These are phyloP conservation scores for Chaenogobius annularis DNA, from an alignment of 2,113 vertebrate genomes.

Conservation along the genomic window DNA sequence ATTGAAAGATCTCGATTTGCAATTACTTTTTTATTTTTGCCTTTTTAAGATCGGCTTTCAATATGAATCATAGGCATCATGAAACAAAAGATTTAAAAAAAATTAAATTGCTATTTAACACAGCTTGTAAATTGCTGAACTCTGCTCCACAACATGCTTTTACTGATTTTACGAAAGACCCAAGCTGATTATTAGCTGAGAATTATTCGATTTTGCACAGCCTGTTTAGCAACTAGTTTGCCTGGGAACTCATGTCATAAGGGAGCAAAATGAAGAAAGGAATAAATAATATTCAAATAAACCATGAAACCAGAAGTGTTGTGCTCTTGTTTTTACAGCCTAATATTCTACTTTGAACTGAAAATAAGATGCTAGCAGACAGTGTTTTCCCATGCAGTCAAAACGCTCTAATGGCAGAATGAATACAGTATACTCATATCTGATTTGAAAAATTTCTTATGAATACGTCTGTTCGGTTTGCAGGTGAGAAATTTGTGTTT, in stretches of 20 bases:
- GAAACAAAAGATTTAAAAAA: too few species aligned
- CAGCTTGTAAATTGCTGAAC: too few species aligned
- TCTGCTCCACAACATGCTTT: too few species aligned
- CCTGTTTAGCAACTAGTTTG: not conserved
- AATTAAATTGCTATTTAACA: too few species aligned
- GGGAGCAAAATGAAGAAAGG: not conserved
- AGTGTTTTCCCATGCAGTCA: not conserved
- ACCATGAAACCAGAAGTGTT: not conserved
- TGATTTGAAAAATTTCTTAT: slow-evolving; percentile 46
- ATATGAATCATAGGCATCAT: too few species aligned
- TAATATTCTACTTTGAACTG: not conserved
- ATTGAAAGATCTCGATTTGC: too few species aligned
- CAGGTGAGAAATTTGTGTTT: slow-evolving; percentile 56
- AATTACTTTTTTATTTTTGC: too few species aligned
- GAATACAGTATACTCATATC: slow-evolving; percentile 36
- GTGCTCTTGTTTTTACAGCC: not conserved
- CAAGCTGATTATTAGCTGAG: too few species aligned
- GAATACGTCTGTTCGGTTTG: slow-evolving; percentile 54
- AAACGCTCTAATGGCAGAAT: slow-evolving; percentile 28
- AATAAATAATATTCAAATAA: not conserved
- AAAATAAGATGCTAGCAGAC: slow-evolving; percentile 2
- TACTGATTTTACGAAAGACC: too few species aligned
- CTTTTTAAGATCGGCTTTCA: too few species aligned
- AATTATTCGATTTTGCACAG: too few species aligned
- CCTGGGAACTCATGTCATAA: too few species aligned